Evolutionary conservation across 2,113 vertebrate genomes (phyloP), one percentile per base, ranked within the genome.

Genomic region (Hippocampus mohnikei): DNA sequence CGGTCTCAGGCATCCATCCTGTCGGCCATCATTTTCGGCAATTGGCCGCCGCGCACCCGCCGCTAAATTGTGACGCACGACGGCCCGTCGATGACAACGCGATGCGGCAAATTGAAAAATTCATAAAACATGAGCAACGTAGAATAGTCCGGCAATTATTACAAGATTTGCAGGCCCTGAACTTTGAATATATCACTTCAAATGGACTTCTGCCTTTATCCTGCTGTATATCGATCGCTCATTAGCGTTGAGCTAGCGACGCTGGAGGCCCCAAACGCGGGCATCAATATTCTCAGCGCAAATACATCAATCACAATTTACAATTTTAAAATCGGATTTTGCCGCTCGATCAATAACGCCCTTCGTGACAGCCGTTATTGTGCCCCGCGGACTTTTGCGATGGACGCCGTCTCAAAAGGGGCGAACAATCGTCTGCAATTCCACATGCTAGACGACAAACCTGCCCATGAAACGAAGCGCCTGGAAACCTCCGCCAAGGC

Each of bases 201-300:
- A 52, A 52, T 5, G 6, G 53, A 5, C 9, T 55, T 0, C 2
- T 11, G n/a, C n/a, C n/a, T 55, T 23, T 2, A 55, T 56, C n/a
- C 10, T 23, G n/a, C n/a, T 10, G 12, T 4, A 25, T 56, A 66
- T 75, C 84, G 77, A 40, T 55, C 78, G 42, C 71, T 84, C 68
- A 79, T 72, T 29, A 72, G 42, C 25, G 61, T 27, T 0, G 5
- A 66, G 76, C 66, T 70, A 73, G 77, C 68, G 62, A 65, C 73
- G 69, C 78, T 81, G 66, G 58, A 53, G 83, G 83, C 80, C 23
- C 23, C 68, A 69, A 37, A 73, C 23, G 33, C 16, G 25, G 27
- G 55, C 8, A 85, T 87, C 83, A 78, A 87, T 86, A 84, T 25
- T 65, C 75, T 79, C 65, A 74, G 62, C 67, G 2, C 56, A 55